Evolutionary conservation across 2,888 invertebrate species (phyloP), one percentile per base, ranked within the genome.

Genomic region (Temnothorax ravouxi): DNA sequence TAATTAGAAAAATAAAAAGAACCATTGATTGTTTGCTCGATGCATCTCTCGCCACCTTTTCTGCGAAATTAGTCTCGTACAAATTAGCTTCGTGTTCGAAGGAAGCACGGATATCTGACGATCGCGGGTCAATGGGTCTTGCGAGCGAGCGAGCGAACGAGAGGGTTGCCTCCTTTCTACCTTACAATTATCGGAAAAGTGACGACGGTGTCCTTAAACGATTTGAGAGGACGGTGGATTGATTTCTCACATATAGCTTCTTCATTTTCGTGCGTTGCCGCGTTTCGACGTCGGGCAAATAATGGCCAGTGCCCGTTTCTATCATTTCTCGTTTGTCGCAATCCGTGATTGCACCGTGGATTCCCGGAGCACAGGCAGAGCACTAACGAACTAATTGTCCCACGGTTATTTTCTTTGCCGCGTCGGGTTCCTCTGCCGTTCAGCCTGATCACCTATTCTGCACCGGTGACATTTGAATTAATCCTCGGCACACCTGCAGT

Each of bases 301-400:
- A 74, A 84, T 34, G 41, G 44, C 21, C 25, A 21, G 25, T 52
- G 54, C 9, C 9, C 29, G 15, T 52, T 74, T 54, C 56, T 79
- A 56, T 15, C 54, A 29, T 67, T 67, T 50, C 44, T 25, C 56
- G 25, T 59, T 18, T 34, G 34, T 47, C 18, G 25, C n/a, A 15
- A 29, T 52, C 29, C 34, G 29, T 74, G 72, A 83, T 83, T 77
- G 66, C 41, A 59, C 41, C 21, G 34, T 29, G 59, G 29, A 47
- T 59, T 56, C 44, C 15, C 29, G 25, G 50, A 50, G 21, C 11
- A 34, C 50, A 34, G 54, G 29, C 44, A 21, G 44, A n/a, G 29
- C 47, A n/a, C 71, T 84, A 86, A 84, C 67, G 77, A 84, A 84
- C 66, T 84, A 81, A 81, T 86, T 84, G 84, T 82, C 18, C 25